Base-by-base conservation (phyloP, 1,140 invertebrate genomes). In the Cyclargus thomasi region DNA sequence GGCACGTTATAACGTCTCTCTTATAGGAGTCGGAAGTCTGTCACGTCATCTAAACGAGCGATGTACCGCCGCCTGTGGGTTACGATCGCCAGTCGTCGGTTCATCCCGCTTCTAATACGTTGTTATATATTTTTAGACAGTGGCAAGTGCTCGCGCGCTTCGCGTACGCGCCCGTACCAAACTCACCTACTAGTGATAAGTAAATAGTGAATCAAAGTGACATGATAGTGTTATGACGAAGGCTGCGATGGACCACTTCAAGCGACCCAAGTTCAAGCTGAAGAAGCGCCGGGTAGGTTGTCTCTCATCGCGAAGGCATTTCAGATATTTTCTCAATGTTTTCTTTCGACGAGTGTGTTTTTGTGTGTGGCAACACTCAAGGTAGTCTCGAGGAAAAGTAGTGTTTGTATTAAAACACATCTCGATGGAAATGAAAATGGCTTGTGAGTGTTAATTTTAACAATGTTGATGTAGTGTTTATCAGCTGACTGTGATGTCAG, bases 141-240 rank as follows among this genome's bases (percentile, higher is more conserved):
- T 62, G 77, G 76, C 77, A 72, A 77, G 67, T 76, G 78, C 72
- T 75, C 74, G 80, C 74, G 76, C 79, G 73, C 29, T 62, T 39
- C 70, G 68, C 69, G 74, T 72, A 70, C 73, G 64, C 73, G 65
- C 63, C 73, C 55, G 67, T 71, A 70, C 64, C 69, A 69, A 63
- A 68, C 67, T 69, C 63, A 67, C 70, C 68, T 67, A 68, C 29
- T 35, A 65, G 67, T 73, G 67, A 70, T 69, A 72, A 77, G 75
- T 62, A 70, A 59, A 65, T 70, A 72, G 78, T 78, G 76, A 55
- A 64, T 70, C 65, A 75, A 66, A 77, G 78, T 85, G 80, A 79
- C 65, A 88, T 86, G 83, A 77, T 75, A 67, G 67, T 73, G 63
- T 88, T 83, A 88, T 88, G 85, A 88, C 85, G 67, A 88, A 85